phyloP scores from a whole-genome alignment of 2,888 invertebrate species.

The Apomyelois bistriatella region DNA sequence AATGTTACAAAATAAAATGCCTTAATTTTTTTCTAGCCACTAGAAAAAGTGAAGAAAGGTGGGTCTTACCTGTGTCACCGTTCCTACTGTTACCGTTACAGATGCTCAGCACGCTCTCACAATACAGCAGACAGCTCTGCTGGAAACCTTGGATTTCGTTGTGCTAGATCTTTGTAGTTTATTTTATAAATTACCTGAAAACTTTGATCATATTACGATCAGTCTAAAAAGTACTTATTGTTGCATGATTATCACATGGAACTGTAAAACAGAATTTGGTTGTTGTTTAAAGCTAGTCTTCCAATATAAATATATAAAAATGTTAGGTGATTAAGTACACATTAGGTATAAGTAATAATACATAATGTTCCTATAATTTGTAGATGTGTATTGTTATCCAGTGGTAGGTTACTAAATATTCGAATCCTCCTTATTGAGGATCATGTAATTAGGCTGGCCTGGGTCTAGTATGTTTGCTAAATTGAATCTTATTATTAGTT shows the following conservation, averaged over 20 bases:
- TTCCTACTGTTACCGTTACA: conserved; percentile 94
- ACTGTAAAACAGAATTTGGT: not conserved
- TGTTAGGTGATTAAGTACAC: too few relatives aligned
- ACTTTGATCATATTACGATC: too few relatives aligned
- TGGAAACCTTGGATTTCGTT: conserved; percentile 95
- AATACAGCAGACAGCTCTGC: conserved; percentile 97
- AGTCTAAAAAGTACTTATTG: conserved; percentile 22
- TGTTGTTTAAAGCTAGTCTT: not conserved
- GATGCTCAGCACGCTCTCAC: conserved; percentile 96
- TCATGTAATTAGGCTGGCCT: too few relatives aligned
- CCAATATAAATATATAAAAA: not conserved
- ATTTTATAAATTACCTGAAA: not conserved
- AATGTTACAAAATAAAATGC: not conserved
- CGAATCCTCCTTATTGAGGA: too few relatives aligned
- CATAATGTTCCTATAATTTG: too few relatives aligned
- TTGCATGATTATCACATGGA: not conserved
- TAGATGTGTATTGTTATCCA: too few relatives aligned
- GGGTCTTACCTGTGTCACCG: conserved; percentile 96
- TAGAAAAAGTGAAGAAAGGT: conserved; percentile 95
- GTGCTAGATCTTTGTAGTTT: conserved; percentile 79
- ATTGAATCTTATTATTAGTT: too few relatives aligned
- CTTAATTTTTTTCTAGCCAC: conserved; percentile 52
- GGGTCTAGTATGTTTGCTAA: too few relatives aligned
- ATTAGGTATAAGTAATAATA: too few relatives aligned
- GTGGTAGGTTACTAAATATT: too few relatives aligned